Conservation (phyloP, 2,888 invertebrate species). For the Drosophila seclusa region DNA sequence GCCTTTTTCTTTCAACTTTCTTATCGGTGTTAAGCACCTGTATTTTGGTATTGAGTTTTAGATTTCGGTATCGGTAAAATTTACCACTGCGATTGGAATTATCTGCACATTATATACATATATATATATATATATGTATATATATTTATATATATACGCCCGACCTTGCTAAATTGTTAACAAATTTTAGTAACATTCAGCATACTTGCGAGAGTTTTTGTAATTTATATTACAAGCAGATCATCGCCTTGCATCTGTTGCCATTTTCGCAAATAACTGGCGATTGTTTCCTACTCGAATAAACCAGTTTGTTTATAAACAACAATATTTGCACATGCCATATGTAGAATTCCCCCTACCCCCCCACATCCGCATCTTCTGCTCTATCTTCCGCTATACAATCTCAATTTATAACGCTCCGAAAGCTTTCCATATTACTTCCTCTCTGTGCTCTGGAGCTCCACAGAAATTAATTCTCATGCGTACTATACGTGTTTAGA, state of each 20-base stretch:
- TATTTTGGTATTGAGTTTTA: conserved; percentile 42
- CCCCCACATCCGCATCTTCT: not conserved
- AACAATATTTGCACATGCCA: conserved; percentile 44
- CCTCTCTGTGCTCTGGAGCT: not conserved
- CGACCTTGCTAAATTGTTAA: not conserved
- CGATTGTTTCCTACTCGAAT: conserved; percentile 55
- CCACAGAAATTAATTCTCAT: not conserved
- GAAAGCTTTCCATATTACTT: conserved; percentile 9
- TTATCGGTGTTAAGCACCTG: conserved; percentile 52
- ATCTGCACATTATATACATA: conserved; percentile 6
- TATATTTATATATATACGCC: not conserved
- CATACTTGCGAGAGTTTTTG: not conserved
- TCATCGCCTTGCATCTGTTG: conserved; percentile 32
- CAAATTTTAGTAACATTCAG: not conserved
- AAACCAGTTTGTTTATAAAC: conserved; percentile 67
- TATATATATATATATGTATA: not conserved
- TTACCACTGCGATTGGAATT: conserved; percentile 11
- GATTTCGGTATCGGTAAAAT: conserved; percentile 46
- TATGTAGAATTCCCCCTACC: not conserved
- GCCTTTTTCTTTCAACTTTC: conserved; percentile 29
- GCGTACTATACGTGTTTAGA: not conserved
- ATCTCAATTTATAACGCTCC: not conserved
- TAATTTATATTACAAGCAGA: not conserved
- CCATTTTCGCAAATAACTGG: conserved; percentile 29
- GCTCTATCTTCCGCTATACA: not conserved